A percentile compares a stretch with the other conserved stretches of the same genome.
These are phyloP conservation scores for Chlorodrepanis virens DNA, from an alignment of 2,113 vertebrate genomes.

Conservation along the genomic window DNA sequence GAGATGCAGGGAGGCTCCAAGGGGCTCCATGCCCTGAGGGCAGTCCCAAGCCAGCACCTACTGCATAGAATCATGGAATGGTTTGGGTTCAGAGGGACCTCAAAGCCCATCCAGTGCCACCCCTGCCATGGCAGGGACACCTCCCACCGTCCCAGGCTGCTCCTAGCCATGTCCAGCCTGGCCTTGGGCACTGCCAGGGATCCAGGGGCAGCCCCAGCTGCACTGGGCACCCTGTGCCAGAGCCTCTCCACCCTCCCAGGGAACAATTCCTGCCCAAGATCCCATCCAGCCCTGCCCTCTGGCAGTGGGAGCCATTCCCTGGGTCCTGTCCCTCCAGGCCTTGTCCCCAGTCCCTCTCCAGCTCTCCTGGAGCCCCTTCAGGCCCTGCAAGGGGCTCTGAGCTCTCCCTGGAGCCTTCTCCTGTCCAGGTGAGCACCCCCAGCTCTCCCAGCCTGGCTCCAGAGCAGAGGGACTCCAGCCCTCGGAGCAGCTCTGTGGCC, in stretches of 20 bases:
- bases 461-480: neutral
- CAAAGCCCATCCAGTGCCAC: rapidly evolving
- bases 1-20: neutral
- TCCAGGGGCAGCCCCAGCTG: neutral
- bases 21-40: neutral
- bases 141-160: rapidly evolving
- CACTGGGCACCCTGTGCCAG: neutral
- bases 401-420: neutral
- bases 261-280: neutral
- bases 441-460: neutral
- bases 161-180: rapidly evolving
- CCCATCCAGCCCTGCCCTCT: rapidly evolving
- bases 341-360: no score
- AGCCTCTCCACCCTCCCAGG: rapidly evolving
- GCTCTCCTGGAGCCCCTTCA: neutral
- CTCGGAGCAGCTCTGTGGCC: rapidly evolving
- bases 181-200: neutral
- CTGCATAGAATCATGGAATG: neutral
- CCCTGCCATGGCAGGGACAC: neutral
- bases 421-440: neutral
- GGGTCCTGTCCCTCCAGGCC: no score
- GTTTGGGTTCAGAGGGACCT: neutral
- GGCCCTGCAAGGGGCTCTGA: neutral
- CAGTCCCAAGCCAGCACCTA: neutral
- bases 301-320: no score